Base-by-base conservation (phyloP, 2,888 invertebrate genomes). In the Synergus gifuensis region DNA sequence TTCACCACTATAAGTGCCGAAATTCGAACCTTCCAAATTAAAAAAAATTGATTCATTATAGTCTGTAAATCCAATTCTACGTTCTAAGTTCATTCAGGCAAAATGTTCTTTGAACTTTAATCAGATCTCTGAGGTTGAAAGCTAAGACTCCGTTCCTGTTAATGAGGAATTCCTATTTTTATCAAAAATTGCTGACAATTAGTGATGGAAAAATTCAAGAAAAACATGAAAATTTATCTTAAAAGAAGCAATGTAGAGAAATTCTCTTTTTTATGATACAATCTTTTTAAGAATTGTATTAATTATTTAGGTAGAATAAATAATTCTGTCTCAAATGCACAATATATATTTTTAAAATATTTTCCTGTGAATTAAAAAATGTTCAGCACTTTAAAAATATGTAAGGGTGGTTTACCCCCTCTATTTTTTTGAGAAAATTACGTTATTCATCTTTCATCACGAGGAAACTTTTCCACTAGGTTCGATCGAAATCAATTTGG, bases 51-150 rank as follows among this genome's bases (percentile, higher is more conserved):
- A 46, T 46, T 46, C 46, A 46, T 46, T 46, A 46, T 66, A 44
- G 42, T 66, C 18, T 40, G 42, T 66, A 18, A 66, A 66, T 66
- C 9, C 40, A 16, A 40, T 66, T 44, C 66, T 66, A 66, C 18
- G 66, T 66, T n/a, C 18, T 42, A 66, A 66, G 40, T 66, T n/a
- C 18, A 66, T 66, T n/a, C 40, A 18, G 1, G 42, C 18, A 66
- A 44, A 66, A 66, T 64, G 64, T 66, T 66, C 66, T 66, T 66
- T 66, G 66, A 66, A 66, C 66, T 66, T 66, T 66, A 66, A 66
- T 66, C 66, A 66, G 42, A 66, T 66, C 42, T 66, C 42, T n/a
- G 66, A 66, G 42, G 44, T 44, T 42, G 44, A 66, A 66, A 28
- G 66, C 66, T 42, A n/a, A 66, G 44, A 42, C 16, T 9, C 42